A percentile compares a stretch with the other conserved stretches of the same genome.
Conservation (phyloP, 53 echinoderm and acorn worm genomes). For the Patiria pectinifera region DNA sequence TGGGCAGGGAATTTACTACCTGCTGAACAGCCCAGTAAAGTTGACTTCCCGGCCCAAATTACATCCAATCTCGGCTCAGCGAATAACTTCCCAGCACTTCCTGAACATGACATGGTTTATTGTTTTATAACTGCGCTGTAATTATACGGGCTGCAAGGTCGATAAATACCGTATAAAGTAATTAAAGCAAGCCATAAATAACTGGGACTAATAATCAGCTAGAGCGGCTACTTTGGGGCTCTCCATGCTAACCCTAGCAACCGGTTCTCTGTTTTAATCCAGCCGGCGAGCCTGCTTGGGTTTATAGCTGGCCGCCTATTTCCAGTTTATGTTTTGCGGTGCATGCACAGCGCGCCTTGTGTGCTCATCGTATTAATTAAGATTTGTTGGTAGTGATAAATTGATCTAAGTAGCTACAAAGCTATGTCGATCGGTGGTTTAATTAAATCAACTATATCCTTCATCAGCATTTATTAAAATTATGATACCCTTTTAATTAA, state of each 20-base stretch:
- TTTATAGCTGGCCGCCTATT: not conserved
- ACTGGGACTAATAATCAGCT: not conserved
- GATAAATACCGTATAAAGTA: slow-evolving; percentile 36
- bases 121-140: slow-evolving; percentile 52
- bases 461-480: too few relatives aligned
- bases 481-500: too few relatives aligned
- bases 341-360: not conserved
- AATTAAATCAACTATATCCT: not conserved
- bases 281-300: not conserved
- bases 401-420: not conserved
- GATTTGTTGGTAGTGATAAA: not conserved
- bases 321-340: not conserved
- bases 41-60: not conserved
- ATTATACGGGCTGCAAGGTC: slow-evolving; percentile 20
- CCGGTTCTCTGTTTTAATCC: not conserved
- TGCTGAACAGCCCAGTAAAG: not conserved
- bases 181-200: slow-evolving; percentile 26
- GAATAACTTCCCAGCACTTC: not conserved
- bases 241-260: not conserved
- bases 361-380: not conserved
- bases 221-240: not conserved
- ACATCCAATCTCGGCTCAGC: not conserved
- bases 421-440: not conserved
- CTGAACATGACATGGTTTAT: slow-evolving; percentile 27
- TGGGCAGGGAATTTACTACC: not conserved